These are phyloP conservation scores for Agrenia bidenticulata DNA, from an alignment of 2,888 invertebrate species.

Conservation along the genomic window DNA sequence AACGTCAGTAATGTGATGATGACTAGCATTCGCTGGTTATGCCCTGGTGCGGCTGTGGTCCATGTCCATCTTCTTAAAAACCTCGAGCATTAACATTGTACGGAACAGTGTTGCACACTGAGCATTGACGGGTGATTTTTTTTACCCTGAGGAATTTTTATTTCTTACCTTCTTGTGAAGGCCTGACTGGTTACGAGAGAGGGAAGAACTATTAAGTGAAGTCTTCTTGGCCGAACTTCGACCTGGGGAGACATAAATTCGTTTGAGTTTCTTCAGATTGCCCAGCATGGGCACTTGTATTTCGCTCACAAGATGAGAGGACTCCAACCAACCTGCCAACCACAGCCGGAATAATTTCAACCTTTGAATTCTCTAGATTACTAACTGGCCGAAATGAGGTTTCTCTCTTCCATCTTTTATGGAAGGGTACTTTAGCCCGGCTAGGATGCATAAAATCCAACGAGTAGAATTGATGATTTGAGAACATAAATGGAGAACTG, in stretches of 20 bases:
- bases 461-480: constrained; percentile 1
- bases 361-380: neutral
- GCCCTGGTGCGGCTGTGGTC: neutral
- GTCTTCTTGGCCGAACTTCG: constrained; percentile 36
- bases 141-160: too few relatives aligned
- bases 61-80: constrained; percentile 2
- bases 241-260: constrained; percentile 44
- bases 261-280: constrained; percentile 43
- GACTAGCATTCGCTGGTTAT: constrained; percentile 1
- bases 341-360: constrained; percentile 12
- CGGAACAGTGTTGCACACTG: neutral
- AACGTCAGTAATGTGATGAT: constrained; percentile 17
- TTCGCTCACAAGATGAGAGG: constrained; percentile 16
- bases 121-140: too few relatives aligned
- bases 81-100: neutral
- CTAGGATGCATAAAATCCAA: constrained; percentile 1
- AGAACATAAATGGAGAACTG: neutral
- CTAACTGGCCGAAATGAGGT: too few relatives aligned
- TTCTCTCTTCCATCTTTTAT: too few relatives aligned
- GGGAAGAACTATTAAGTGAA: constrained; percentile 29
- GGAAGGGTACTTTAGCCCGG: neutral
- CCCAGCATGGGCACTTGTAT: constrained; percentile 42
- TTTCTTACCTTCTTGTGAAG: too few relatives aligned
- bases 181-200: neutral
- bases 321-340: constrained; percentile 24